Evolutionary conservation across 1,140 invertebrate species (phyloP).

Genomic region (Sweltsa coloradensis): DNA sequence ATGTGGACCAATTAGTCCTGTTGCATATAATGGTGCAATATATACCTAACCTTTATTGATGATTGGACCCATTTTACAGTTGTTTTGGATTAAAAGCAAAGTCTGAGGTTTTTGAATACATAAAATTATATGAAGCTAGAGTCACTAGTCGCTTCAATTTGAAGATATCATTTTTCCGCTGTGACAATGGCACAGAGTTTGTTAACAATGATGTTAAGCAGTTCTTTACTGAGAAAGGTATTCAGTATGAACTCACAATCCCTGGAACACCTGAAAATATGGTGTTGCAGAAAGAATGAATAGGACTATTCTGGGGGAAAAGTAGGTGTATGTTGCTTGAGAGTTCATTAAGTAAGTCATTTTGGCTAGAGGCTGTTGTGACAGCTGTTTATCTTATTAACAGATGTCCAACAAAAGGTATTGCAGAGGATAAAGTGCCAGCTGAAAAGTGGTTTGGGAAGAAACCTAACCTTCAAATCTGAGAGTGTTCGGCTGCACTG

Average conservation of each 20-base stretch:
- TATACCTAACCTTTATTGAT: too few species aligned
- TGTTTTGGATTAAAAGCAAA: too few species aligned
- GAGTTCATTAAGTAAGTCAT: slow-evolving; percentile 22
- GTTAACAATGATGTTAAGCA: slow-evolving; percentile 2
- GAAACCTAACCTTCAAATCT: background rate
- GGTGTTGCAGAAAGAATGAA: slow-evolving; percentile 24
- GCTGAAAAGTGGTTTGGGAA: background rate
- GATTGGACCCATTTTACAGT: too few species aligned
- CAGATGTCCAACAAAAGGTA: slow-evolving; percentile 16
- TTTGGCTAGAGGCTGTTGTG: slow-evolving; percentile 34
- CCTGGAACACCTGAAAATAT: slow-evolving; percentile 27
- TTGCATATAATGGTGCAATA: too few species aligned
- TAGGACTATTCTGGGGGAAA: slow-evolving; percentile 14
- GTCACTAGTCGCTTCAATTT: background rate
- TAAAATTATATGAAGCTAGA: too few species aligned
- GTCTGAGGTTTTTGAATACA: too few species aligned
- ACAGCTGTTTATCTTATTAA: slow-evolving; percentile 31
- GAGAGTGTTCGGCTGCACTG: background rate
- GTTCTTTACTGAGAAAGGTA: slow-evolving; percentile 21
- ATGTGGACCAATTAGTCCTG: too few species aligned
- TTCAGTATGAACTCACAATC: slow-evolving; percentile 18
- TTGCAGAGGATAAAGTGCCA: background rate
- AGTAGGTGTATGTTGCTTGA: slow-evolving; percentile 23
- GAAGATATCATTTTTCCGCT: slow-evolving; percentile 11
- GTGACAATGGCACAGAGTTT: slow-evolving; percentile 18